Conservation (phyloP, 2,888 invertebrate species). For the Cephus runcator region DNA sequence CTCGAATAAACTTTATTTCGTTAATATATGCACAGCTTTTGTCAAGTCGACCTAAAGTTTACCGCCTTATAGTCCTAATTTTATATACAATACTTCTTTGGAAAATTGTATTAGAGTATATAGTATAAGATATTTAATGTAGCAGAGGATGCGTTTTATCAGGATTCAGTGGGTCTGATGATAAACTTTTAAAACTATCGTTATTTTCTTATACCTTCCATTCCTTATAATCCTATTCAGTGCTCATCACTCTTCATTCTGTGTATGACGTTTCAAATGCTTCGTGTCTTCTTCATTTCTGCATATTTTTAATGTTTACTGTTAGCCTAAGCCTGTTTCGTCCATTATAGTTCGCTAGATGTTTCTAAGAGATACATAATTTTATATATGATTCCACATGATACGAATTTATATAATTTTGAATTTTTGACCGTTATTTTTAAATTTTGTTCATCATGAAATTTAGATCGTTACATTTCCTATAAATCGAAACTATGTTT, state of each 20-base stretch:
- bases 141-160: neutral
- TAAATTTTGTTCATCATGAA: neutral
- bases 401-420: neutral
- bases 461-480: neutral
- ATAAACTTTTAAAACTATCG: neutral
- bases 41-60: neutral
- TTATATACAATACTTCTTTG: neutral
- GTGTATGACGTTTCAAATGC: neutral
- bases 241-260: neutral
- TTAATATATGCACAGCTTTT: neutral
- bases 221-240: neutral
- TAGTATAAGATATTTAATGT: neutral
- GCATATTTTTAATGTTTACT: neutral
- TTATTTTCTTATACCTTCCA: neutral
- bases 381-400: neutral
- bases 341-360: neutral
- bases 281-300: neutral
- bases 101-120: neutral
- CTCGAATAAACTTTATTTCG: neutral
- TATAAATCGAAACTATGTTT: neutral
- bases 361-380: neutral
- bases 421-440: neutral
- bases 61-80: neutral
- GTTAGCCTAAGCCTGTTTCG: neutral
- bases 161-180: neutral